Base-by-base conservation (phyloP, 2,888 invertebrate species). In the Carcina quercana region DNA sequence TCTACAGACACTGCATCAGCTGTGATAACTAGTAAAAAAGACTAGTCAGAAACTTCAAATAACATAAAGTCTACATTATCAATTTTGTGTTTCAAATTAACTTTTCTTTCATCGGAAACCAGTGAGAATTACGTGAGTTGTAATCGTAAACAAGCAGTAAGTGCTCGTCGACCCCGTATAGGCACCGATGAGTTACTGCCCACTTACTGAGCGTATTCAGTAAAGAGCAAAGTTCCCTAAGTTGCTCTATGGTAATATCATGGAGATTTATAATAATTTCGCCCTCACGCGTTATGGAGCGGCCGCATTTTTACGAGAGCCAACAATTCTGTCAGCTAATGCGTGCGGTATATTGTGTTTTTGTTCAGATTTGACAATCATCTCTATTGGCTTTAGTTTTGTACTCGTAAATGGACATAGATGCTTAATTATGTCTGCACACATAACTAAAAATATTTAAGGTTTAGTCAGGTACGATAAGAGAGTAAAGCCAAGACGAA, bases 211-310 rank as follows among this genome's bases (percentile, higher is more conserved):
- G 68, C 58, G 67, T 72, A 70, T 70, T 65, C 64, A 60, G 57
- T 59, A 58, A 62, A 75, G 74, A 74, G 78, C 73, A 70, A 80
- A 80, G 74, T 78, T 76, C 64, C 64, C 64, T 62, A 69, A 78
- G 63, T 76, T 71, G 62, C 65, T 72, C 70, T 71, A 83, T 80
- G 79, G 75, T 72, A 79, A 83, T 82, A 74, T 71, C 66, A 72
- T 74, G 72, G 72, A 79, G 82, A 83, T 83, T 80, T 82, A 82
- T 79, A 82, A 79, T 82, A 74, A 80, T 79, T 78, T 67, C 63
- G 48, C 58, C 61, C 62, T 11, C 53, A n/a, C 58, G 50, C 58
- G 60, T 69, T 70, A 73, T 65, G 61, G 64, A n/a, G n/a, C 62
- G 62, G 66, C 59, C 55, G 52, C 55, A 62, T 72, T 72, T 75